Evolutionary conservation across 2,113 vertebrate species (phyloP).

Genomic region (Tauraco erythrolophus): DNA sequence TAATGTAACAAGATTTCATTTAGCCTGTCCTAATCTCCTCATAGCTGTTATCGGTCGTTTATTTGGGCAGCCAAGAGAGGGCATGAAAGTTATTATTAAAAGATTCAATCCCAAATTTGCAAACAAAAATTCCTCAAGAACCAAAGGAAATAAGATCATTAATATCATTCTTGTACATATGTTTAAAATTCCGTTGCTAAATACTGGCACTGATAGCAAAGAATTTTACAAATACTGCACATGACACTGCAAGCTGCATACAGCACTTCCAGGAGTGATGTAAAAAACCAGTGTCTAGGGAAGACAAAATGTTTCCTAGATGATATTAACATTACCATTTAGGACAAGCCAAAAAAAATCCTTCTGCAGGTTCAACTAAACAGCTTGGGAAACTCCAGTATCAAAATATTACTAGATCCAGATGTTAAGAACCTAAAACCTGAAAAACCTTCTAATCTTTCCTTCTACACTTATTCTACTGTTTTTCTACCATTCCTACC

Average conservation of each 20-base stretch:
- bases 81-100: neutral
- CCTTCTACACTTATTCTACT: neutral
- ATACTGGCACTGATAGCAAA: neutral
- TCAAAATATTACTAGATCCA: slow-evolving; percentile 10
- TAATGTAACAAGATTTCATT: neutral
- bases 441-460: neutral
- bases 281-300: neutral
- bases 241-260: neutral
- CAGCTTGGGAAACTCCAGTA: neutral
- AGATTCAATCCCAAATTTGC: neutral
- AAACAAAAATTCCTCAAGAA: neutral
- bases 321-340: neutral
- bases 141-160: neutral
- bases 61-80: neutral
- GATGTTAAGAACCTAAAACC: neutral
- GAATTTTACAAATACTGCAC: neutral
- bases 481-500: neutral
- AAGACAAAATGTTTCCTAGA: slow-evolving; percentile 9
- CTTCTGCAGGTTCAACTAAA: neutral
- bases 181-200: neutral
- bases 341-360: slow-evolving; percentile 8
- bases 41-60: neutral
- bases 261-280: neutral
- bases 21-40: neutral
- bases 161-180: neutral